These are phyloP conservation scores for Leptinotarsa peninsularis DNA, from an alignment of 2,888 invertebrate genomes.

Conservation along the genomic window DNA sequence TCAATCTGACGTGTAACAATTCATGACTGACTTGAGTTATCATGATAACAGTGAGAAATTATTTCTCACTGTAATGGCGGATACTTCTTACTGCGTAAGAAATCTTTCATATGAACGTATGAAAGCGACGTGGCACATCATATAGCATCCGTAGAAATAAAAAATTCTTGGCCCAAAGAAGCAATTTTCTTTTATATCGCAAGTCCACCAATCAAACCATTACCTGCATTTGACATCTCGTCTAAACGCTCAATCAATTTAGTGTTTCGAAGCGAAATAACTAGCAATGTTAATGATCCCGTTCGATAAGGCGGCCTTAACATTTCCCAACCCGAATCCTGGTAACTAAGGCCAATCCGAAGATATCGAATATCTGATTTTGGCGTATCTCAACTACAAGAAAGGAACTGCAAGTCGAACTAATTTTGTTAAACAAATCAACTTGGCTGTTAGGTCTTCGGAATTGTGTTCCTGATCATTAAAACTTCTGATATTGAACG, in stretches of 20 bases:
- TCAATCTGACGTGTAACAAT: too few species aligned
- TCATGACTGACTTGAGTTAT: too few species aligned
- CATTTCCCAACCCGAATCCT: not conserved
- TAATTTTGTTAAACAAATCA: conserved; percentile 20
- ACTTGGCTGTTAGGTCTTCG: conserved; percentile 17
- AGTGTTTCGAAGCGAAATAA: not conserved
- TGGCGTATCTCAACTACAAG: not conserved
- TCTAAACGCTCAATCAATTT: not conserved
- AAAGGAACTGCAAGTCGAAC: conserved; percentile 18
- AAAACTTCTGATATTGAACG: conserved; percentile 19
- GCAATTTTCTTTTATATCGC: too few species aligned
- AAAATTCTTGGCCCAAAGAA: too few species aligned
- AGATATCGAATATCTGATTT: conserved; percentile 1
- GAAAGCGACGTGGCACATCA: too few species aligned
- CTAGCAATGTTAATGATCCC: not conserved
- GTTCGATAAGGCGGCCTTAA: not conserved
- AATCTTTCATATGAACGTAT: too few species aligned
- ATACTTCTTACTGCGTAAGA: too few species aligned
- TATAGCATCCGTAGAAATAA: too few species aligned
- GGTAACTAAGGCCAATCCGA: not conserved
- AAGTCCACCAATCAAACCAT: not conserved
- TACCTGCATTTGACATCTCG: conserved; percentile 4
- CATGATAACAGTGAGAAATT: too few species aligned
- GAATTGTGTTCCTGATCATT: conserved; percentile 25
- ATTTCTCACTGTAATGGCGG: too few species aligned